Base-by-base conservation (phyloP, 2,888 invertebrate genomes). In the Lasioglossum zephyrum region DNA sequence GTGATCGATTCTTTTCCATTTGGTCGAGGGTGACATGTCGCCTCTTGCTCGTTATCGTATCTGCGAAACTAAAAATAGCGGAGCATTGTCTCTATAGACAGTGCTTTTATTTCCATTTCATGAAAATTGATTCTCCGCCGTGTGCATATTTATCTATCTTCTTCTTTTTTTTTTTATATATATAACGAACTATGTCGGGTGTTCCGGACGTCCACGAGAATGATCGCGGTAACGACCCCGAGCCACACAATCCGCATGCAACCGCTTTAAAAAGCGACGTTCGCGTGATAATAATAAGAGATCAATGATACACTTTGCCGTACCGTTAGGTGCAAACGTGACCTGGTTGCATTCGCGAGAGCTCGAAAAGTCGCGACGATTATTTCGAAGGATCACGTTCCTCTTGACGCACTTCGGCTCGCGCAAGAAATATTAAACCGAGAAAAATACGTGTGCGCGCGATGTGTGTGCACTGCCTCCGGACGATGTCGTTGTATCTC, bases 301-400 rank as follows among this genome's bases (percentile, higher is more conserved):
- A 82, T 77, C 63, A n/a, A 82, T 36, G 76, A 57, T 73, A 73
- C 44, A 73, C 26, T 80, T 78, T 41, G 60, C 31, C 57, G 53
- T 77, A 66, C 78, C 80, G 86, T 81, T 83, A 83, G 76, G 69
- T 36, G 82, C 75, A 79, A 85, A 88, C 79, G 81, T 88, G 88
- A 88, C 75, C 72, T 47, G 79, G 26, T 85, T 88, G 70, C 74
- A 63, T 76, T 77, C 26, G 36, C 73, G 47, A 53, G 36, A 53
- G 53, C 44, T 36, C 36, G 72, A 81, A 77, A 83, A 77, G 53
- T 36, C 69, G 44, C 76, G 72, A 66, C 72, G 53, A 76, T 73
- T 81, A 73, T 82, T 83, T 82, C 63, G 11, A 77, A 77, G 72
- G 82, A 72, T 81, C 83, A 83, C 83, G 83, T 83, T 66, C 16